Evolutionary conservation across 2,113 vertebrate genomes (phyloP), one percentile per base, ranked within the genome.

Genomic region (Xenopus laevis): DNA sequence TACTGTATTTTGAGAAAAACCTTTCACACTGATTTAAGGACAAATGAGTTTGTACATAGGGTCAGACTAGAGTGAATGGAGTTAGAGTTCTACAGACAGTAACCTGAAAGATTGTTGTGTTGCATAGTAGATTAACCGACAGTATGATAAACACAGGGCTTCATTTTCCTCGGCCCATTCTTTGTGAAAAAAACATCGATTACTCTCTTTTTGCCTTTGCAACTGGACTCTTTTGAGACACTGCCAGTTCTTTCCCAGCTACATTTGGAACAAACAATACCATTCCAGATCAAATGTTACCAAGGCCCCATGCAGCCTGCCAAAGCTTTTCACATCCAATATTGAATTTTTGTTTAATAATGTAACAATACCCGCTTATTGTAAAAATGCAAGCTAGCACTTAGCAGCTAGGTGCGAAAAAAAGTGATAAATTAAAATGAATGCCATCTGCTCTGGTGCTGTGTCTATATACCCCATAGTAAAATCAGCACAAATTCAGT

Each of bases 241-340:
- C 44, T 71, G 69, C 69, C 69, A 71, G 69, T 71, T 47, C 69
- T 71, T 71, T 71, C 44, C 68, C 18, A 71, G 57, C 58, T 60
- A 61, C 58, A 50, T 40, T 23, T 62, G 44, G 69, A 62, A 71
- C 58, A 62, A 71, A 62, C 69, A 71, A 61, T 50, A 13, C 69
- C 18, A 71, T 40, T 23, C 33, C 40, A 47, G 57, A 71, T 71
- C 69, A 71, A 13, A 62, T 71, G 20, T 71, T 71, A 44, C 69
- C 58, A 71, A 27, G 46, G 44, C 20, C 20, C 47, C 23, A 18
- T 27, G 9, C 13, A 27, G 20, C 20, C 50, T 62, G 58, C 53
- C 53, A 55, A 55, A 16, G 13, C 15, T 16, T 55, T 55, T 55
- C 53, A 55, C 53, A 55, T n/a, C 44, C 69, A 60, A 27, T 13